Conservation (phyloP, 2,113 vertebrate species). For the Psophia crepitans region DNA sequence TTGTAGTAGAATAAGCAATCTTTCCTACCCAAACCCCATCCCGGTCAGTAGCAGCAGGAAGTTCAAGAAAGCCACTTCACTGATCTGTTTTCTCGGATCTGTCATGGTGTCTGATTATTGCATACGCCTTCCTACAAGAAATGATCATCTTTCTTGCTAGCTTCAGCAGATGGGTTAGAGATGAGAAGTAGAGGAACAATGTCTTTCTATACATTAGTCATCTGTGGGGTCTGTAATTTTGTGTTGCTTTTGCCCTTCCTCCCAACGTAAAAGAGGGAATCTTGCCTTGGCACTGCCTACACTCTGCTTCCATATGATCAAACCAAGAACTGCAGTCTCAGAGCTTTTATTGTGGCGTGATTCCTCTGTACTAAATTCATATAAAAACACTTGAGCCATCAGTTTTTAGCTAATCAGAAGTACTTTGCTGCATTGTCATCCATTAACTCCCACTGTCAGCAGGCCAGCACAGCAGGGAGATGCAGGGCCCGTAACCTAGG, state of each 20-base stretch:
- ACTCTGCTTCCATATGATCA: fast-evolving
- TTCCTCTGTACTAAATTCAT: not conserved
- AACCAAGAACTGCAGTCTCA: not conserved
- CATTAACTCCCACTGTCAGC: not conserved
- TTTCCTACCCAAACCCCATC: not conserved
- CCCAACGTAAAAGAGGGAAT: not conserved
- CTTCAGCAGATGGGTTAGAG: not conserved
- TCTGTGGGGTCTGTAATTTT: not conserved
- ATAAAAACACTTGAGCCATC: not conserved
- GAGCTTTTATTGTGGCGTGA: not conserved
- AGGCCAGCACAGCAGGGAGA: not conserved
- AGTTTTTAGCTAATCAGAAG: not conserved
- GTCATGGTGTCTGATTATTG: not conserved
- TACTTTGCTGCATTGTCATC: not conserved
- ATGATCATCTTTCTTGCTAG: not conserved
- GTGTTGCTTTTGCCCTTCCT: not conserved
- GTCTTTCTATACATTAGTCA: not conserved
- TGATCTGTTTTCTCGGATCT: not conserved
- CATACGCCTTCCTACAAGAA: not conserved
- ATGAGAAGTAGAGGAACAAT: not conserved
- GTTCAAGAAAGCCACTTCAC: not conserved
- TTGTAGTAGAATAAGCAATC: not conserved
- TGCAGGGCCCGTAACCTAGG: not conserved
- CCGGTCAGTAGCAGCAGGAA: not conserved
- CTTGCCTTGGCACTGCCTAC: not conserved